Base-by-base conservation (phyloP, 2,113 vertebrate genomes). In the Camelus bactrianus region DNA sequence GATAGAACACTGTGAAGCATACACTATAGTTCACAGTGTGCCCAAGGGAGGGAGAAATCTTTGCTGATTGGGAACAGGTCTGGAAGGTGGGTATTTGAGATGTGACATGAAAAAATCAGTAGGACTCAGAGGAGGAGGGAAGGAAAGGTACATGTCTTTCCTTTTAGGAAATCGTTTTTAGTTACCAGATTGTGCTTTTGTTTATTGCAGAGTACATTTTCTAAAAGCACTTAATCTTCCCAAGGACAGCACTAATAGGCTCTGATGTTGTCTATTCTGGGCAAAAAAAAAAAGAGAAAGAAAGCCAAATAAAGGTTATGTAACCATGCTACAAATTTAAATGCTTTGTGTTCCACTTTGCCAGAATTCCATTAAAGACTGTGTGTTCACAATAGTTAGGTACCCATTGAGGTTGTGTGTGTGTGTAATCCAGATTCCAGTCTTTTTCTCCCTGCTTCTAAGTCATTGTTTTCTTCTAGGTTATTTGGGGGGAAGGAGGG, bases 141-240 rank as follows among this genome's bases (percentile, higher is more conserved):
- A 84, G 60, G 35, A 67, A 89, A 54, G 70, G 42, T 91, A 73
- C 28, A 50, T 9, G 4, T 19, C 72, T 96, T 62, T 30, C 62
- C 85, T 98, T 76, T 96, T 56, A 94, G 81, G 65, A 93, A 95
- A 85, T 16, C 64, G 48, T 82, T 94, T 97, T 96, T 91, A 95
- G 95, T 75, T 96, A 64, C 62, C 77, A 79, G 82, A 69, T 79
- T 95, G 70, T 96, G 32, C 69, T 79, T 60, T 97, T 97, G 89
- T 97, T 97, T 97, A 92, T 87, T 19, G n/a, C 73, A 86, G 67
- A 81, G 67, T 76, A 86, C 62, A 65, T 56, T 75, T 91, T 96
- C 73, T 93, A 97, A 98, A 97, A 97, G 97, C 97, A 97, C 91
- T 97, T 96, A 89, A 89, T 97, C 91, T 95, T 93, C 86, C 91